Conservation (phyloP, 1,140 invertebrate genomes). For the Macrocentrus cingulum region DNA sequence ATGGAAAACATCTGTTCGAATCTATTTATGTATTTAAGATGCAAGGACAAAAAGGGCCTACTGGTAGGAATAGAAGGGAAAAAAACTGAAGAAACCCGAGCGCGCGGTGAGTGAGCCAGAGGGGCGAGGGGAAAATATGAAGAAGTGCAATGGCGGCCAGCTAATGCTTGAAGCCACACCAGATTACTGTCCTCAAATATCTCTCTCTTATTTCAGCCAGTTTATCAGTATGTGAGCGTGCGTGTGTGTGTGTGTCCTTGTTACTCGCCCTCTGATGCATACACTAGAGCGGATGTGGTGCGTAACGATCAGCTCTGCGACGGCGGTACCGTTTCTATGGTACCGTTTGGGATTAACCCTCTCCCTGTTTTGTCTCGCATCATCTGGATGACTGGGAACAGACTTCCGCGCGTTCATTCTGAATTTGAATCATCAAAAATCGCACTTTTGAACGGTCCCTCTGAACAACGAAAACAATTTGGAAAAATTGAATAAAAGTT, state of each 20-base stretch:
- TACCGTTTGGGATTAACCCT: constrained; percentile 48
- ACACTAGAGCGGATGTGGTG: constrained; percentile 14
- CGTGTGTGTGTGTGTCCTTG: background rate
- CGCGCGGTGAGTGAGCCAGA: constrained; percentile 20
- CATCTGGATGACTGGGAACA: constrained; percentile 34
- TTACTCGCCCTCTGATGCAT: constrained; percentile 5
- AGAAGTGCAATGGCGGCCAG: constrained; percentile 4
- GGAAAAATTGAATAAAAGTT: no score
- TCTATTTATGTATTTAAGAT: no score
- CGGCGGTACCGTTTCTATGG: constrained; percentile 56
- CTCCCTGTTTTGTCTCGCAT: constrained; percentile 32
- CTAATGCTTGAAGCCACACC: constrained; percentile 21
- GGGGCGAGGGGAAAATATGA: constrained; percentile 16
- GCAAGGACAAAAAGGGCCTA: no score
- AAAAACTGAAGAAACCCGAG: constrained; percentile 23
- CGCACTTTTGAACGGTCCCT: no score
- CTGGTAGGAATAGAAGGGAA: no score
- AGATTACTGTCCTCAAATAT: constrained; percentile 31
- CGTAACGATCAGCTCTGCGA: constrained; percentile 38
- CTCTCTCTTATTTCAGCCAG: constrained; percentile 1
- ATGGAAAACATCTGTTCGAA: no score
- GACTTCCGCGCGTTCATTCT: no score
- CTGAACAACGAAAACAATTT: no score
- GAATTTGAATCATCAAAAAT: no score
- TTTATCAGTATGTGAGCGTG: no score